Evolutionary conservation across 2,888 invertebrate species (phyloP), one percentile per base, ranked within the genome.

Genomic region (Protonemura montana): DNA sequence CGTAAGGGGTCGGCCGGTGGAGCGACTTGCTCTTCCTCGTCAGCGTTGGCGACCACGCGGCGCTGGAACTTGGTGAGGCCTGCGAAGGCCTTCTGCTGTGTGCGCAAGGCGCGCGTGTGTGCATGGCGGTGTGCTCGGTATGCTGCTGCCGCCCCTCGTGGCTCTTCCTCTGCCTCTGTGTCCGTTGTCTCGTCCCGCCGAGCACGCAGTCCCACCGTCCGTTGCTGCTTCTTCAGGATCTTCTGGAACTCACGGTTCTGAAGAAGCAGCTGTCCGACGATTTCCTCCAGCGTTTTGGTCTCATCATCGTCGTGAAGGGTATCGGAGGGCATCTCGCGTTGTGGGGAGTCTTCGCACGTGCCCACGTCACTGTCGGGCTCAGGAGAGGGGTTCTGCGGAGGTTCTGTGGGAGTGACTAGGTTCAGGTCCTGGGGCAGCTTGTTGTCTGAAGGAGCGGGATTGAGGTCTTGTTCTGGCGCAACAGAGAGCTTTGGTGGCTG

Each of bases 231-330:
- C 89, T 95, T 96, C 30, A 96, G 92, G 80, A 96, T 93, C 88
- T 95, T 95, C 88, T 97, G 96, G 88, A 97, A 96, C 88, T 97
- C 97, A 89, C 95, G 94, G 89, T 96, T 97, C 90, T 97, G 95
- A 94, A 97, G 94, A 5, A 97, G 91, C 21, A 97, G 92, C 90
- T 97, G 97, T 0, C 96, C 95, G 85, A 97, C 96, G 83, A 97
- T 95, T 91, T 96, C 93, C 91, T 96, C 95, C 89, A 95, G 92
- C 84, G 94, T 95, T 90, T 93, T 95, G 89, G 93, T 93, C 88
- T 89, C 90, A 87, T 89, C 89, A n/a, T 87, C 88, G 76, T 87
- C 82, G 80, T 85, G 92, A 90, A 92, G 93, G 89, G 93, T 92
- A 42, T 93, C 59, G 59, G 59, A 2, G 3, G 59, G 59, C 59